A percentile compares a stretch with the other conserved stretches of the same genome.
Conservation (phyloP, 2,888 invertebrate genomes). For the Podotricha telesiphe region DNA sequence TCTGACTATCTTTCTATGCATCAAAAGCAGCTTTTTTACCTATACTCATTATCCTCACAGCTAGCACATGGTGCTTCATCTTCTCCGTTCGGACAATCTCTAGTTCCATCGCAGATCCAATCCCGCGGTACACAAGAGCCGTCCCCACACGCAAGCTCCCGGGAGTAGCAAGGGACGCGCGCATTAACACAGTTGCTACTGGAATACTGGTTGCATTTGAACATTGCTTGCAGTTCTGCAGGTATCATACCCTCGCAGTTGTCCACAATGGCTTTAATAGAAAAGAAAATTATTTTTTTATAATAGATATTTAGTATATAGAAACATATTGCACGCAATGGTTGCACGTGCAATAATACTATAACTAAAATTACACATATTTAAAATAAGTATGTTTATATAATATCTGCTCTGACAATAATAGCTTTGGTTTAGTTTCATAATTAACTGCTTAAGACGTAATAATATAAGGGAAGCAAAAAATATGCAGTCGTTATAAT, state of each 20-base stretch:
- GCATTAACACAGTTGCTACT: conserved; percentile 83
- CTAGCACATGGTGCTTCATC: conserved; percentile 83
- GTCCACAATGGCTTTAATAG: conserved; percentile 83
- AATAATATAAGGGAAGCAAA: neutral
- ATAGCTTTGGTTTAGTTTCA: neutral
- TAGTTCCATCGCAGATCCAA: conserved; percentile 86
- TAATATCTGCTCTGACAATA: no score
- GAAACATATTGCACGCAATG: no score
- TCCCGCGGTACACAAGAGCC: conserved; percentile 84
- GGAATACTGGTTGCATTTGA: conserved; percentile 85
- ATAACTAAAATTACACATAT: no score
- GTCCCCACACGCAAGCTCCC: conserved; percentile 84
- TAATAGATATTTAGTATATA: neutral
- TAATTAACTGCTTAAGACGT: neutral
- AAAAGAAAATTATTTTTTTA: neutral
- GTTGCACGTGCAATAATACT: neutral
- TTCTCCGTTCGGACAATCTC: conserved; percentile 85
- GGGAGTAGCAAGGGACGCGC: conserved; percentile 74
- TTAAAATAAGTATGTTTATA: no score
- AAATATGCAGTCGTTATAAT: neutral
- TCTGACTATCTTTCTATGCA: no score
- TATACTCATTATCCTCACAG: conserved; percentile 67
- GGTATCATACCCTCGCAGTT: conserved; percentile 85
- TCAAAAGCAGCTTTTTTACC: conserved; percentile 50
- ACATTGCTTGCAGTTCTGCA: conserved; percentile 80